Evolutionary conservation across 2,888 invertebrate genomes (phyloP), one percentile per base, ranked within the genome.

Genomic region (Lucinisca nassula): DNA sequence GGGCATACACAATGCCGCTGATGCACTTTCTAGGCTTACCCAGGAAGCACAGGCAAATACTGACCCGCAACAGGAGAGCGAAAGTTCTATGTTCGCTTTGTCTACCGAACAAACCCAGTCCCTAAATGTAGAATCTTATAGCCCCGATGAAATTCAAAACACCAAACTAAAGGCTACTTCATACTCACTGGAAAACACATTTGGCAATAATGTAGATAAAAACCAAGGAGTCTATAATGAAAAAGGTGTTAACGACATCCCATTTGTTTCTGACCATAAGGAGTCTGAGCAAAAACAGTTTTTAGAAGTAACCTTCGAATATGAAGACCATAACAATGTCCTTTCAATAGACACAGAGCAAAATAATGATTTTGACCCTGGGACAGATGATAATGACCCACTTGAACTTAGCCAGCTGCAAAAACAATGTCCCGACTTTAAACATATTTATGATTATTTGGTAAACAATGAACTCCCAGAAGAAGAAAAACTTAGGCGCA

Each of bases 1-100:
- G 24, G 85, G 87, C 21, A n/a, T 38, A n/a, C 51, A 40, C 17
- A 83, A 78, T 12, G 38, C 55, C 37, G 87, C 87, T 45, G 85
- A 88, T 77, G 76, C 78, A n/a, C n/a, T n/a, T n/a, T n/a, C n/a
- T n/a, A n/a, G n/a, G n/a, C n/a, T n/a, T n/a, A n/a, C n/a, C n/a
- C n/a, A n/a, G n/a, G n/a, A n/a, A n/a, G 55, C 55, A n/a, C 55
- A 55, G 55, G 55, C 8, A 40, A 40, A 40, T 40, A 40, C 14
- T 40, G 40, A 40, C 14, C 14, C 14, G 40, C 40, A 40, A 40
- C 8, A 40, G 8, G 40, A 40, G 14, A 40, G 40, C 51, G 4
- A 51, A n/a, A n/a, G n/a, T n/a, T n/a, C n/a, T n/a, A n/a, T n/a
- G n/a, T n/a, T n/a, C n/a, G n/a, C n/a, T n/a, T n/a, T n/a, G n/a